Percentiles rank a stretch among this genome's conserved stretches.
These are phyloP conservation scores for Dicentrarchus labrax DNA, from an alignment of 2,113 vertebrate species.

Conservation along the genomic window DNA sequence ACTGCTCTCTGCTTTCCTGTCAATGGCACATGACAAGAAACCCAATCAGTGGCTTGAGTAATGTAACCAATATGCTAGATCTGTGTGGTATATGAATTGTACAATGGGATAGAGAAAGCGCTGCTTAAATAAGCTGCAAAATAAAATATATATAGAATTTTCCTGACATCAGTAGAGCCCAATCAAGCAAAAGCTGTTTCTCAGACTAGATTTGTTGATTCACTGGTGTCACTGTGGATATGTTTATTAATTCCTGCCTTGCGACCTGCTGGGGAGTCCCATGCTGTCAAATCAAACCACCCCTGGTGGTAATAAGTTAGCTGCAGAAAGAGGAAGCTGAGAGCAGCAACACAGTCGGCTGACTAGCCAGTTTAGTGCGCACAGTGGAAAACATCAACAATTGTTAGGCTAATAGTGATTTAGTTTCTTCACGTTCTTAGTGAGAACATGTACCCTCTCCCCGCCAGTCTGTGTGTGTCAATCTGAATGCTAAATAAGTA, in stretches of 20 bases:
- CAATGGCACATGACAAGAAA: background rate
- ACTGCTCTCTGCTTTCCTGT: no score
- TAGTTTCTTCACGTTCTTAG: constrained; percentile 42
- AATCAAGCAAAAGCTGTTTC: background rate
- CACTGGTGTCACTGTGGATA: constrained; percentile 2
- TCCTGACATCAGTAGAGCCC: no score
- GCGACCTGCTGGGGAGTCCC: constrained; percentile 23
- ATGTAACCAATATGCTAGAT: background rate
- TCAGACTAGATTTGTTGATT: constrained; percentile 6
- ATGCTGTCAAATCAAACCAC: constrained; percentile 43
- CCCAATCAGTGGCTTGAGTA: background rate
- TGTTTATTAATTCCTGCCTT: constrained; percentile 44
- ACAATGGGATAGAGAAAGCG: no score
- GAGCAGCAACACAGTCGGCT: constrained; percentile 38
- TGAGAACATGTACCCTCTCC: constrained; percentile 22
- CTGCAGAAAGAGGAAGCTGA: constrained; percentile 33
- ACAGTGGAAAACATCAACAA: constrained; percentile 59
- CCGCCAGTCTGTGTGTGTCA: constrained; percentile 12
- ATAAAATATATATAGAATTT: background rate
- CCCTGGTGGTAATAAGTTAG: constrained; percentile 46
- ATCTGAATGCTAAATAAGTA: constrained; percentile 31
- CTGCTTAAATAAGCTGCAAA: background rate
- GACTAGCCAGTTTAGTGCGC: constrained; percentile 41
- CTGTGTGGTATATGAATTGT: no score
- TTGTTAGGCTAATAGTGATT: constrained; percentile 52